Evolutionary conservation across 2,113 vertebrate genomes (phyloP), one percentile per base, ranked within the genome.

Genomic region (Sigmodon hispidus): DNA sequence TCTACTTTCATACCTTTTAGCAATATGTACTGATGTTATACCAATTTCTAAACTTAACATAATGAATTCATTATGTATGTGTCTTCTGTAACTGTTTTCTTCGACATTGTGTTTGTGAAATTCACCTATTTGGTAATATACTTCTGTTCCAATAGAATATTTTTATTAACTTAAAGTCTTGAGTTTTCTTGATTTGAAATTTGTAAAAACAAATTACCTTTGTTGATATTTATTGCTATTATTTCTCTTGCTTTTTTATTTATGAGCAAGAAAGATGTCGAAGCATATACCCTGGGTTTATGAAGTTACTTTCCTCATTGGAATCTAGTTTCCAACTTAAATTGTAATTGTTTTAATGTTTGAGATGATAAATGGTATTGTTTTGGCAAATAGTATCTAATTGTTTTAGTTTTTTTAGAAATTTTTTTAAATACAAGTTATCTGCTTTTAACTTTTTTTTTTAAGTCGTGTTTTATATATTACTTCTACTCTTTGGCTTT

Each of bases 351-450:
- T 69, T 88, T 92, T 80, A 87, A 31, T 92, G 29, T 87, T 89
- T 89, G 84, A 40, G 76, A 67, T 96, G 73, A 90, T 94, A 93
- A 76, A 90, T 90, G 55, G 29, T 94, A 10, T 75, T 95, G 22
- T 97, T 95, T 93, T 63, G 45, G 75, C 95, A 93, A 95, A 65
- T 76, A 22, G 3, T 92, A 89, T 83, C 45, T 96, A 63, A 89
- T 93, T 90, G 1, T 80, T 96, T 87, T 92, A 69, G 76, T 93
- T 91, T 50, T 69, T 52, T 52, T 50, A 59, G 80, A 95, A 90
- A 90, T 36, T n/a, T 48, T 69, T 87, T 95, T 29, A 89, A 90
- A 4, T 40, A 36, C 50, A 92, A 86, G 8, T 76, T 93, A 57
- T 92, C 72, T 77, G 19, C 79, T 50, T 81, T 57, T 36, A 57